phyloP scores from a whole-genome alignment of 1,140 invertebrate genomes.

The Nomia melanderi region DNA sequence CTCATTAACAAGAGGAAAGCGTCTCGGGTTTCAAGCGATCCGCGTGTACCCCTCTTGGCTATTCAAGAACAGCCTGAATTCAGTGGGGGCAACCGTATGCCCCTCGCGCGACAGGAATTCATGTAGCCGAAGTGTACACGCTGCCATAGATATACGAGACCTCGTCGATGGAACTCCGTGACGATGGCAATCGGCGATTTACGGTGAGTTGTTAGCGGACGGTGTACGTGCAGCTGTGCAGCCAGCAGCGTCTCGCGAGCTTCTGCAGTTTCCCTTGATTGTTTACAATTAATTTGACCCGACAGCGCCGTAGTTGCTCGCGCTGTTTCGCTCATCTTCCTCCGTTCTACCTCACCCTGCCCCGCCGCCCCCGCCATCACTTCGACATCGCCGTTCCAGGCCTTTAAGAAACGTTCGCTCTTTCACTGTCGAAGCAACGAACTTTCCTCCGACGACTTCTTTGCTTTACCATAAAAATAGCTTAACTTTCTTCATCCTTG shows the following conservation, averaged over 20 bases:
- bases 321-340: conserved; percentile 31
- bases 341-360: neutral
- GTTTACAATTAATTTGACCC: conserved; percentile 52
- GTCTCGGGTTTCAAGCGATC: no score
- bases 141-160: neutral
- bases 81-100: neutral
- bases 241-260: conserved; percentile 17
- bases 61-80: no score
- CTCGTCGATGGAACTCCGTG: conserved; percentile 25
- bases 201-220: conserved; percentile 43
- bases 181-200: conserved; percentile 51
- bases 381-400: no score
- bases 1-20: no score
- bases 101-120: neutral
- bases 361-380: neutral
- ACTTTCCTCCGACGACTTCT: neutral
- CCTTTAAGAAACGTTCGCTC: neutral
- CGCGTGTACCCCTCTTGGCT: no score
- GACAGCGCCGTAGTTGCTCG: conserved; percentile 18
- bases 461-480: conserved; percentile 2
- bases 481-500: neutral
- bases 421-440: neutral
- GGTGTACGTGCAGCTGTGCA: conserved; percentile 46
- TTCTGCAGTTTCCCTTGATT: conserved; percentile 45
- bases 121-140: neutral